Evolutionary conservation across 1,140 invertebrate genomes (phyloP).

Genomic region (Trachelipus rathkii): DNA sequence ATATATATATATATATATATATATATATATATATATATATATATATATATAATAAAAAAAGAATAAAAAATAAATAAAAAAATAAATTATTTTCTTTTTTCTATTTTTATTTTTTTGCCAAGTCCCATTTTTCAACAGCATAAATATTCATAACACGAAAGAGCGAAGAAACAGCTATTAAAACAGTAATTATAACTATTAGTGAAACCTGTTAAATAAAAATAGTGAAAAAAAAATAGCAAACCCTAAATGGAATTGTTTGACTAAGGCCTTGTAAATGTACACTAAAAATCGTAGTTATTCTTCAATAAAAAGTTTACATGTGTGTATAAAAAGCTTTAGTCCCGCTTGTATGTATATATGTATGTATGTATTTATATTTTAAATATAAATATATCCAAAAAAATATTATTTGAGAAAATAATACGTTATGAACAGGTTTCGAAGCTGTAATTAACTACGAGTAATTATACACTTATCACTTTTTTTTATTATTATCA

Average conservation of each 20-base stretch:
- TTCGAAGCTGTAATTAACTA: background rate
- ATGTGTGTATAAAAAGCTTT: too few relatives aligned
- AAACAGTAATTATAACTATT: slow-evolving; percentile 1
- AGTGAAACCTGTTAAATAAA: background rate
- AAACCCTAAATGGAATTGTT: background rate
- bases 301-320: too few relatives aligned
- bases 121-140: background rate
- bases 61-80: background rate
- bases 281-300: too few relatives aligned
- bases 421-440: background rate
- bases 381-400: background rate
- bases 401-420: background rate
- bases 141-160: slow-evolving; percentile 7
- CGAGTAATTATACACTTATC: background rate
- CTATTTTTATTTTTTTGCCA: background rate
- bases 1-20: background rate
- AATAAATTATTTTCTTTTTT: background rate
- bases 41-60: background rate
- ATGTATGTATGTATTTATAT: too few relatives aligned
- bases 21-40: slow-evolving; percentile 15
- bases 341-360: too few relatives aligned
- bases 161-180: background rate
- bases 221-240: background rate
- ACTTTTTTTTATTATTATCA: background rate
- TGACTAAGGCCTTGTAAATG: background rate